Evolutionary conservation across 2,797 vertebrate genomes (phyloP).

Genomic region (Poeciliopsis paucimaculata): DNA sequence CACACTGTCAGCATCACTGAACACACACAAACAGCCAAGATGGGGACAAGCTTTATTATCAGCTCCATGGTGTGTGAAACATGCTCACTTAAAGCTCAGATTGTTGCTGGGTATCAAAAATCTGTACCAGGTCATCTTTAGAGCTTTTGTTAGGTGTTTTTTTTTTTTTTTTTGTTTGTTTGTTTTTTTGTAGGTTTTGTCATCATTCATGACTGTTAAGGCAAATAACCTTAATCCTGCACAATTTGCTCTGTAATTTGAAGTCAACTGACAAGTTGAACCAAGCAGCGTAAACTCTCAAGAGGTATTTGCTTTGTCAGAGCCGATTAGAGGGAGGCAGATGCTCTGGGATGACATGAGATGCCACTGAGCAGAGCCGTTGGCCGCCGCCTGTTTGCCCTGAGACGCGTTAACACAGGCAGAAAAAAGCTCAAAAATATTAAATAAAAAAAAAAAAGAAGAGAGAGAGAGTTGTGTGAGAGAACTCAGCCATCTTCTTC

Average conservation of each 20-base stretch:
- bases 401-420: conserved; percentile 62
- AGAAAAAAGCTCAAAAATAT: conserved; percentile 56
- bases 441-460: background rate
- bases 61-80: conserved; percentile 14
- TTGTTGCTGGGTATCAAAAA: background rate
- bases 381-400: conserved; percentile 60
- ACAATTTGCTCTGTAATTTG: conserved; percentile 61
- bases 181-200: no score
- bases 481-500: conserved; percentile 47
- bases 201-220: conserved; percentile 28
- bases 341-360: conserved; percentile 66
- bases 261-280: conserved; percentile 69
- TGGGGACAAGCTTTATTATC: conserved; percentile 30
- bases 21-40: conserved; percentile 59
- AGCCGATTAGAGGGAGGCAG: conserved; percentile 72
- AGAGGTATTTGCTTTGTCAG: conserved; percentile 75
- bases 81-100: background rate
- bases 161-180: background rate
- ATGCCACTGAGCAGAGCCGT: conserved; percentile 58
- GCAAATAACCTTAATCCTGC: conserved; percentile 55
- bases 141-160: background rate
- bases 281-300: conserved; percentile 67
- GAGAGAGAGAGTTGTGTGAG: conserved; percentile 12
- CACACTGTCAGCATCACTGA: conserved; percentile 74
- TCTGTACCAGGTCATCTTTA: background rate